A percentile compares a stretch with the other conserved stretches of the same genome.
Evolutionary conservation across 2,888 invertebrate genomes (phyloP).

Genomic region (Agrotis ipsilon): DNA sequence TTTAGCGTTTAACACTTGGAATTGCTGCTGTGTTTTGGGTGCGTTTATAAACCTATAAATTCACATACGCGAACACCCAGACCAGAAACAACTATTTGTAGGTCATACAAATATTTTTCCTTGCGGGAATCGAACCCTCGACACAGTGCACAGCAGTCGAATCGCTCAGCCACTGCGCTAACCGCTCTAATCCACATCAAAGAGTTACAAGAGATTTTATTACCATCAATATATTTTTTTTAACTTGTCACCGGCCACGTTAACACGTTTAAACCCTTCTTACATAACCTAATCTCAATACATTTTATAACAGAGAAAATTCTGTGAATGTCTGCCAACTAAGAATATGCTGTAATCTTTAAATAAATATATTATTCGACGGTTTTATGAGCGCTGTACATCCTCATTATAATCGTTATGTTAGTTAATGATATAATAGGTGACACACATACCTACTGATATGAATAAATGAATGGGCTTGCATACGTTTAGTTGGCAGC

Average conservation of each 20-base stretch:
- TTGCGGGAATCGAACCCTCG: no score
- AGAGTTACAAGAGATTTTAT: constrained; percentile 22
- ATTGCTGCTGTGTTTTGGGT: no score
- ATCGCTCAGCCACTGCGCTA: no score
- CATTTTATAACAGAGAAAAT: constrained; percentile 20
- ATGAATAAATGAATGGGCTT: constrained; percentile 67
- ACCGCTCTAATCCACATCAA: no score
- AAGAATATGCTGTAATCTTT: constrained; percentile 36
- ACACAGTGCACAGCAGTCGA: no score
- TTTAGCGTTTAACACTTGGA: no score
- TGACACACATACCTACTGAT: constrained; percentile 50
- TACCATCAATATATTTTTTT: constrained; percentile 21
- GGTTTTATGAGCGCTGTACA: constrained; percentile 40
- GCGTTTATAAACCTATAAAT: no score
- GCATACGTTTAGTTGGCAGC: constrained; percentile 69
- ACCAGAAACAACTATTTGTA: no score
- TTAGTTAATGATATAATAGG: constrained; percentile 49
- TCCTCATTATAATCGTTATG: constrained; percentile 48
- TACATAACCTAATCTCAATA: constrained; percentile 36
- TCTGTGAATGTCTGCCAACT: constrained; percentile 38
- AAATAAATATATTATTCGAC: constrained; percentile 33
- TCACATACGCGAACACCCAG: no score
- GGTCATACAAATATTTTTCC: no score
- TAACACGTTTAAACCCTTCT: constrained; percentile 26
- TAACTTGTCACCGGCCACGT: constrained; percentile 32